Conservation (phyloP, 2,113 vertebrate genomes). For the Nanorana parkeri region DNA sequence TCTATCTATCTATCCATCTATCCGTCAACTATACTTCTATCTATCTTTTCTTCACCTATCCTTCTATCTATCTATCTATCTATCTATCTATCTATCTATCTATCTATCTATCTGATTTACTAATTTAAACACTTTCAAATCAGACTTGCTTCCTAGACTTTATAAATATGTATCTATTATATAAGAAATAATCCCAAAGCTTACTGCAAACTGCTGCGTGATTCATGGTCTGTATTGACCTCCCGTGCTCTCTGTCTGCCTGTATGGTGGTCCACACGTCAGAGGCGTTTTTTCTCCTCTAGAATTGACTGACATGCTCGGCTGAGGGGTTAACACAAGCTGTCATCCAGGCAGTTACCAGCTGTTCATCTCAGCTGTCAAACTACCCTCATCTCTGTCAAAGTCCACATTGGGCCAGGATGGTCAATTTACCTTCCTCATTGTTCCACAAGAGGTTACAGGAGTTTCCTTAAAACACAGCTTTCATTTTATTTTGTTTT, state of each 20-base stretch:
- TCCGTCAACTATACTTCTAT: too few species aligned
- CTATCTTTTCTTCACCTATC: too few species aligned
- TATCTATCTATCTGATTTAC: not conserved
- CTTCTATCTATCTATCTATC: too few species aligned
- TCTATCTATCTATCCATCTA: too few species aligned
- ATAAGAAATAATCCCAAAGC: too few species aligned
- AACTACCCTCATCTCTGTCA: conserved; percentile 39
- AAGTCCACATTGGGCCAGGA: not conserved
- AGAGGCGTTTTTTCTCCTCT: conserved; percentile 27
- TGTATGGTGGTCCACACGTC: conserved; percentile 4
- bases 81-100: too few species aligned
- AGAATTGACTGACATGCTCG: not conserved
- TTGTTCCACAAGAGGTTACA: not conserved
- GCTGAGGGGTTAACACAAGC: conserved; percentile 14
- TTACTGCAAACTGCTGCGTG: not conserved
- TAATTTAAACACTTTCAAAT: too few species aligned
- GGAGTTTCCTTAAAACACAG: conserved; percentile 3
- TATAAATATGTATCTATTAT: too few species aligned
- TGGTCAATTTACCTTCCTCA: conserved; percentile 1
- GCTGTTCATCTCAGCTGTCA: conserved; percentile 37
- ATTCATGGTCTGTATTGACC: conserved; percentile 3
- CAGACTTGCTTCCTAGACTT: not conserved
- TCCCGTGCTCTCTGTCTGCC: not conserved
- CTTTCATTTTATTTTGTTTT: not conserved
- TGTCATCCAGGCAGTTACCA: conserved; percentile 34